A percentile compares a stretch with the other conserved stretches of the same genome.
These are phyloP conservation scores for Grammomys dolichurus DNA, from an alignment of 2,113 vertebrate species.

Conservation along the genomic window DNA sequence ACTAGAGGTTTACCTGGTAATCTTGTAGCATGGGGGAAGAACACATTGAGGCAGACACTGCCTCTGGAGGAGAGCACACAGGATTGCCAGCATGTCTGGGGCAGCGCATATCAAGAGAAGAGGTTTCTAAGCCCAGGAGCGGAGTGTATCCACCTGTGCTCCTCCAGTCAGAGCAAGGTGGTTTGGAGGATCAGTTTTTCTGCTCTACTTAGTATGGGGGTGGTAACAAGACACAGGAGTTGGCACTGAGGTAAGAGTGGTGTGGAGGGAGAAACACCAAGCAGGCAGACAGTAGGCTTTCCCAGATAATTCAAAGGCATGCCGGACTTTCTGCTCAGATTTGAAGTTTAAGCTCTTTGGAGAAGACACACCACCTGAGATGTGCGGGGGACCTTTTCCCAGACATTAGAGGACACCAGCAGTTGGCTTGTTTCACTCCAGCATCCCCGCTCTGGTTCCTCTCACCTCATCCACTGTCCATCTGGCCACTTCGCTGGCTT, in stretches of 20 bases:
- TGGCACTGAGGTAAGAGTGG: fast-evolving
- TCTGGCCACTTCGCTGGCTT: conserved; percentile 54
- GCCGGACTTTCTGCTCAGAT: background rate
- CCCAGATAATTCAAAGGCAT: background rate
- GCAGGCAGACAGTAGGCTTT: fast-evolving
- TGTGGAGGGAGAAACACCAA: background rate
- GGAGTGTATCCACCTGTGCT: fast-evolving
- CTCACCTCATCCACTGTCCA: conserved; percentile 89
- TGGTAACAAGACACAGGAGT: fast-evolving
- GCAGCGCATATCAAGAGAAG: fast-evolving
- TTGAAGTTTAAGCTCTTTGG: background rate
- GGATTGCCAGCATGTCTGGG: fast-evolving
- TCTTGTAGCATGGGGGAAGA: background rate
- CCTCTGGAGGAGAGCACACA: fast-evolving
- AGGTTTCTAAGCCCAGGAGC: background rate
- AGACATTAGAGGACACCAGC: background rate
- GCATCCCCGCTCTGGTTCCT: fast-evolving
- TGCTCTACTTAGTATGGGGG: background rate
- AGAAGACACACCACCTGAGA: background rate
- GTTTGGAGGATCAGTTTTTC: background rate
- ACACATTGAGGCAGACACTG: fast-evolving
- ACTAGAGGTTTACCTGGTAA: background rate
- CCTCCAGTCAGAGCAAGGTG: background rate
- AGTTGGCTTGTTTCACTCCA: background rate
- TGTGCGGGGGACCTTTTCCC: background rate